Base-by-base conservation (phyloP, 2,797 vertebrate species). In the Sebastes oblongus region DNA sequence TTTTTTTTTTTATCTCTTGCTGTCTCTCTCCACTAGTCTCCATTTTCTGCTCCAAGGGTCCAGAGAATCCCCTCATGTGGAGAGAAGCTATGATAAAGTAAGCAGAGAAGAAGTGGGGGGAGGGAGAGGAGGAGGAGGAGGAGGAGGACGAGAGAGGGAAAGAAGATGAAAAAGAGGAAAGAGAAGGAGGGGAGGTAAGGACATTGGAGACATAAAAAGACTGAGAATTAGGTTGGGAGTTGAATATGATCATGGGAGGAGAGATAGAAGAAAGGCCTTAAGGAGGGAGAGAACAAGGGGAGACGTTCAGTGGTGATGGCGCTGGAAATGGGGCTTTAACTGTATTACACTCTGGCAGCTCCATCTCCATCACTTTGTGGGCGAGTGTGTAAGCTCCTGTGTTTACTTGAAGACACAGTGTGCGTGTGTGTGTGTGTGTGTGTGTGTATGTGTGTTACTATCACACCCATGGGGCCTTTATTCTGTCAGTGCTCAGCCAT, bases 1-100 rank as follows among this genome's bases (percentile, higher is more conserved):
- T 74, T 81, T 81, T 86, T 50, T 64, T 66, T 61, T 86, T 80
- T 83, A 91, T 92, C 90, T 91, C 77, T 73, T 56, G 36, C 88
- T 80, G 91, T 90, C 69, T 90, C 86, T 81, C 92, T 91, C 83
- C 87, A 92, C 92, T 91, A 81, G 83, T 82, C 93, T 93, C 92
- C 89, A 95, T 94, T 94, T 94, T 94, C 92, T 93, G 92, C 93
- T 93, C 93, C 78, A 75, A 91, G 89, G 92, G 89, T 89, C 91
- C 61, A 77, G 83, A 92, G 91, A 91, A 93, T 91, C 88, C 83
- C 77, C 76, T 91, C 85, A 86, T 88, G 90, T 88, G 86, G 86
- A 89, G 89, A 91, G 67, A 90, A 89, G 86, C 86, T 85, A 85
- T 81, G 90, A 95, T 94, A 93, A 94, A 91, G 88, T 87, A 89